Percentiles rank a stretch among this genome's conserved stretches.
These are phyloP conservation scores for Turnix velox DNA, from an alignment of 2,113 vertebrate genomes.

Conservation along the genomic window DNA sequence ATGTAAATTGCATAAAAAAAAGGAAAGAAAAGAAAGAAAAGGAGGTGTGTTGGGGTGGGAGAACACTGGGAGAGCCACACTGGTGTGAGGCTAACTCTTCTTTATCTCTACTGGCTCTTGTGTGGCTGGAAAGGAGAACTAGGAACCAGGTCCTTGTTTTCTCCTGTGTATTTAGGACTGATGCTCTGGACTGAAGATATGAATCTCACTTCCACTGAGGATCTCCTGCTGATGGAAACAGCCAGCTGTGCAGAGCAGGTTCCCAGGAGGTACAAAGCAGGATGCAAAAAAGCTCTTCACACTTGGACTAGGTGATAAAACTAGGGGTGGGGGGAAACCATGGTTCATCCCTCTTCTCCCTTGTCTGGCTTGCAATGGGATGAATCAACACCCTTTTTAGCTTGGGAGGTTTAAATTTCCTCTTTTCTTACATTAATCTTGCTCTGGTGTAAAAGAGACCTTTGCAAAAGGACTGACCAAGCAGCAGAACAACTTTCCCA, in stretches of 20 bases:
- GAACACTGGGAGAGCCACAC: background rate
- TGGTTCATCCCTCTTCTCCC: background rate
- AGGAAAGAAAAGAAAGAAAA: background rate
- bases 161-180: background rate
- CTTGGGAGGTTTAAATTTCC: background rate
- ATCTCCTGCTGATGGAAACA: background rate
- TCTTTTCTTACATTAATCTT: background rate
- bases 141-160: background rate
- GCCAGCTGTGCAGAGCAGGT: background rate
- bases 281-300: too few relatives aligned
- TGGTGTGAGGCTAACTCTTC: background rate
- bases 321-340: background rate
- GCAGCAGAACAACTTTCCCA: background rate
- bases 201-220: background rate
- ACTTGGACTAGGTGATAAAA: too few relatives aligned
- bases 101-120: background rate
- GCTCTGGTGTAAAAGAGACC: too few relatives aligned
- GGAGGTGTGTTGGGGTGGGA: background rate
- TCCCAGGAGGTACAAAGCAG: background rate
- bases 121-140: background rate
- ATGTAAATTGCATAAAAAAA: constrained; percentile 49
- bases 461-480: background rate
- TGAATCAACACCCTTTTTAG: background rate
- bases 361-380: background rate
- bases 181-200: background rate